Percentiles rank a stretch among this genome's conserved stretches.
phyloP scores from a whole-genome alignment of 1,140 invertebrate species.

The Dreissena polymorpha region DNA sequence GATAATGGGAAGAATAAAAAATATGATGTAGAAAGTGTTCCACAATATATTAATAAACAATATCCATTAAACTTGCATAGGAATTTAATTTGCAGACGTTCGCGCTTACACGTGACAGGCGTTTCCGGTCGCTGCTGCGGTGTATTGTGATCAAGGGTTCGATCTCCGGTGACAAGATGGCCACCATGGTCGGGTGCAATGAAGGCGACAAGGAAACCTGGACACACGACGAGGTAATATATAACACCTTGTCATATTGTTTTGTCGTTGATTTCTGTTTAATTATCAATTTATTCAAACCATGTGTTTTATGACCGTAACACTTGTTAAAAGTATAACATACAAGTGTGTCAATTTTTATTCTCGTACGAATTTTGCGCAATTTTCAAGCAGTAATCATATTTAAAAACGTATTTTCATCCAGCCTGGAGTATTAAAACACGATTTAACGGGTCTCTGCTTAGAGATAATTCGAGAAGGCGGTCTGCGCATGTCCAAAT shows the following conservation, averaged over 20 bases:
- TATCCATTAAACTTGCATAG: no score
- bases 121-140: conserved; percentile 58
- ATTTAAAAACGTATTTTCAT: background rate
- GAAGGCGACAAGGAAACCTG: conserved; percentile 57
- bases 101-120: conserved; percentile 41
- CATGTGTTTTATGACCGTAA: no score
- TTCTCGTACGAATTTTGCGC: no score
- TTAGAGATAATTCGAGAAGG: background rate
- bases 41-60: no score
- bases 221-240: conserved; percentile 55
- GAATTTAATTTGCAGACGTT: conserved; percentile 54
- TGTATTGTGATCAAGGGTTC: conserved; percentile 60
- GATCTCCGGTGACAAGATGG: conserved; percentile 20
- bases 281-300: no score
- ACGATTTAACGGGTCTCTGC: background rate
- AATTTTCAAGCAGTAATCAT: no score
- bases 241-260: background rate
- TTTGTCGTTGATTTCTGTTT: no score
- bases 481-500: background rate
- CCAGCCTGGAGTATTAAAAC: background rate
- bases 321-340: no score
- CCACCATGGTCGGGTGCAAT: conserved; percentile 56
- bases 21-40: no score
- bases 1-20: no score
- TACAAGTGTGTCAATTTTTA: no score